Base-by-base conservation (phyloP, 2,113 vertebrate species). In the Pelodiscus sinensis region DNA sequence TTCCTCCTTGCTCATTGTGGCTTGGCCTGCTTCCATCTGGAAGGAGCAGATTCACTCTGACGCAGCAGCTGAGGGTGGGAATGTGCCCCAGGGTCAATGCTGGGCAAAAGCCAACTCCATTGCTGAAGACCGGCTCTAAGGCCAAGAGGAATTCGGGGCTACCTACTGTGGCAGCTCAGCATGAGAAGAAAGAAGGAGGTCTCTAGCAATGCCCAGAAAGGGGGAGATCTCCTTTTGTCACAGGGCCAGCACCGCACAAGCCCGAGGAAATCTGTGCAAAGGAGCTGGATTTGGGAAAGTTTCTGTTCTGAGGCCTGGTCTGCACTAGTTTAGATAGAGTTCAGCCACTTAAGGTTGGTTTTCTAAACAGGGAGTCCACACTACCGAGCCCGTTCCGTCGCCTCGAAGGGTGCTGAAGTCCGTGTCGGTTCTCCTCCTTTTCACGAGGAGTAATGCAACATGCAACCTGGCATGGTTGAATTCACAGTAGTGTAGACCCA, bases 91-190 rank as follows among this genome's bases (percentile, higher is more conserved):
- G 65, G n/a, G 18, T 18, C 65, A 71, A 9, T 21, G 31, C n/a
- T n/a, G n/a, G n/a, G 65, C 31, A 71, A 35, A 21, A 35, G n/a
- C 18, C n/a, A 35, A 21, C 65, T 35, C 65, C 65, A 21, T 16
- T 35, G 65, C n/a, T 21, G n/a, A 71, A 35, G 18, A 35, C 65
- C 19, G 65, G 18, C n/a, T 82, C 92, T 86, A 29, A 87, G 2
- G 75, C 95, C 92, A 93, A 94, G 94, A 86, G 90, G 92, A 94
- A 91, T 94, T 91, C 88, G 85, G 90, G 89, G 91, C 88, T 84
- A 24, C n/a, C 65, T 27, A 79, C n/a, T 31, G 31, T 31, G 81
- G 80, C 31, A 29, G 10, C 87, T 94, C 57, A 31, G 81, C 79
- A 87, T 54, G 90, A 81, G 84, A 92, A 92, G 15, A 68, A 71